Base-by-base conservation (phyloP, 2,113 vertebrate species). In the Tamias sibiricus region DNA sequence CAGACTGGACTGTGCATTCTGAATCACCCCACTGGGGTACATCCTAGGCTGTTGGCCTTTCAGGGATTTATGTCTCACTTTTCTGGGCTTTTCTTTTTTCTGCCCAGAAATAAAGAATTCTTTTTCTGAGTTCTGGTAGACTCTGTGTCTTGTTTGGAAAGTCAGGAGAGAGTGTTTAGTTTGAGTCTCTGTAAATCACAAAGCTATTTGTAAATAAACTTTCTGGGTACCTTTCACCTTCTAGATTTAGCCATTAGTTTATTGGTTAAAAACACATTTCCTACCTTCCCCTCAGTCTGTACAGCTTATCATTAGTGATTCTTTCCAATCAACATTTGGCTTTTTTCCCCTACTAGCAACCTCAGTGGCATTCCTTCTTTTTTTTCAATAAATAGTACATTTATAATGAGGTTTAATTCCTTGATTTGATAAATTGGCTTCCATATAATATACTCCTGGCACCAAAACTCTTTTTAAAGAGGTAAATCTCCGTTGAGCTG, bases 41-140 rank as follows among this genome's bases (percentile, higher is more conserved):
- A 64, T 80, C 57, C 30, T 22, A 77, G 54, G 40, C 52, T 69
- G 74, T 47, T 91, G 92, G 89, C n/a, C 37, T 81, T 37, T 22
- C 30, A 26, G 49, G 75, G 47, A n/a, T 92, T 69, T 94, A 54
- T 62, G 75, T 64, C 42, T 90, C 44, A 40, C 54, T 77, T 79
- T 87, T 76, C 40, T 52, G 49, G 47, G 35, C 40, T 96, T 97
- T 74, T 85, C 47, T 94, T 84, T 90, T 88, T 75, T 85, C 26
- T 91, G 40, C 57, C 49, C 17, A 59, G n/a, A 75, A 96, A 80
- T 89, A 87, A 83, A 59, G 26, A 71, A 54, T 77, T 91, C 10
- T 72, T 92, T 82, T 86, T 88, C 35, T 87, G 62, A 64, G 13
- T 54, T 94, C 82, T 64, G 40, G 62, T 49, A 91, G 20, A 89